phyloP scores from a whole-genome alignment of 2,113 vertebrate species.

The Nymphicus hollandicus region DNA sequence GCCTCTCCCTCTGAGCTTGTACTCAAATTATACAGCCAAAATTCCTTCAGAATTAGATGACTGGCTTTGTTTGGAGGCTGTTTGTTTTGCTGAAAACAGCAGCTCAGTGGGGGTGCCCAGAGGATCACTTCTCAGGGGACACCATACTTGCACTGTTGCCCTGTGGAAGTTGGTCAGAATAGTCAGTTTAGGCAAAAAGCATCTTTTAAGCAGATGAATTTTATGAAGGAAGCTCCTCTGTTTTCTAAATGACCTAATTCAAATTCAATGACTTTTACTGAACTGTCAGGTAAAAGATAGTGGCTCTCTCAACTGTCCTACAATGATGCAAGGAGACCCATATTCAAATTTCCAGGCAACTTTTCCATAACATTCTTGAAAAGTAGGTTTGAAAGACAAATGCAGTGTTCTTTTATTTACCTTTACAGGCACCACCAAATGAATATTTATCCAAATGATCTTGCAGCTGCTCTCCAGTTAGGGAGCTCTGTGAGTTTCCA shows the following conservation, averaged over 20 bases:
- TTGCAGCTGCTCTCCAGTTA: background rate
- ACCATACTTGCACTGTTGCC: background rate
- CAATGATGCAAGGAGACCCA: background rate
- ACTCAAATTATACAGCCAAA: background rate
- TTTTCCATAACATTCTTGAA: background rate
- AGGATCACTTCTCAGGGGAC: background rate
- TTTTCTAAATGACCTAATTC: background rate
- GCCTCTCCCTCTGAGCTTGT: accelerated
- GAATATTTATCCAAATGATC: background rate
- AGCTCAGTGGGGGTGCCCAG: background rate
- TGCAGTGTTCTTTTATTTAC: background rate
- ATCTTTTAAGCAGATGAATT: background rate
- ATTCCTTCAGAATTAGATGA: background rate
- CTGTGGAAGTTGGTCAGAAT: background rate
- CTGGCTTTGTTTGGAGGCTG: background rate
- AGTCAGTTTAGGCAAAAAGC: background rate
- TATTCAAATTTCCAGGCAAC: background rate
- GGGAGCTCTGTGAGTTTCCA: background rate
- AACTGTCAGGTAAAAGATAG: background rate
- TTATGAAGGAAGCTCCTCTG: background rate
- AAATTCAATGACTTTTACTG: background rate
- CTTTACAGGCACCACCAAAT: background rate
- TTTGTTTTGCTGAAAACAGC: background rate
- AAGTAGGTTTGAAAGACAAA: background rate
- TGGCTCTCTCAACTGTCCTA: background rate